Evolutionary conservation across 1,140 invertebrate genomes (phyloP), one percentile per base, ranked within the genome.

Genomic region (Danaus melanippus): DNA sequence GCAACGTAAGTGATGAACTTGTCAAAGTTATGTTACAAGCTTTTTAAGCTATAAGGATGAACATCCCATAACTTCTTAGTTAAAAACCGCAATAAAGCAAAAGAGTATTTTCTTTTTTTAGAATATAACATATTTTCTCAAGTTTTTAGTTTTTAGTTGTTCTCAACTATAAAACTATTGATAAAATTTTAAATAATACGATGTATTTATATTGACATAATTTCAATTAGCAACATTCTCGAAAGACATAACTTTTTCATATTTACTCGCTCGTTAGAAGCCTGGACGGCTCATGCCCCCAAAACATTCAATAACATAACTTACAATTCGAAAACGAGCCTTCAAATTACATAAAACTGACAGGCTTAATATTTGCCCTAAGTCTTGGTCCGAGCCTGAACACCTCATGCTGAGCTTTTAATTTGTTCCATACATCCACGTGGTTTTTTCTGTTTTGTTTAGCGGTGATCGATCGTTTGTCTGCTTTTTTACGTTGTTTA

Each of bases 301-400:
- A 63, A 74, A 74, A 71, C 66, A 74, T 84, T 79, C 74, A 84
- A 79, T 79, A 84, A 81, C 76, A 81, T 84, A 81, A 81, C 64
- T 84, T 84, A 82, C 68, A 74, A 72, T 66, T 77, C 74, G 73
- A 77, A 80, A 80, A 79, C 76, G 77, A 76, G 73, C 70, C 69
- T 80, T 81, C 79, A 82, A 82, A 81, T 84, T 81, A 84, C 80
- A 84, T 78, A 83, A 81, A 81, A 74, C 71, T 85, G 82, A 85
- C 82, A 84, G 79, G 62, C 78, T 82, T 85, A 81, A 85, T 85
- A 85, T 84, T 85, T 79, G 80, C 82, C 77, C 71, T 83, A 66
- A 76, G 76, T 44, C 66, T 69, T 56, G 66, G 67, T 58, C 60
- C 67, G 21, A 32, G 63, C 55, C 68, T 61, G 73, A 63, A 73